Evolutionary conservation across 2,888 invertebrate genomes (phyloP), one percentile per base, ranked within the genome.

Genomic region (Chironomus tentans): DNA sequence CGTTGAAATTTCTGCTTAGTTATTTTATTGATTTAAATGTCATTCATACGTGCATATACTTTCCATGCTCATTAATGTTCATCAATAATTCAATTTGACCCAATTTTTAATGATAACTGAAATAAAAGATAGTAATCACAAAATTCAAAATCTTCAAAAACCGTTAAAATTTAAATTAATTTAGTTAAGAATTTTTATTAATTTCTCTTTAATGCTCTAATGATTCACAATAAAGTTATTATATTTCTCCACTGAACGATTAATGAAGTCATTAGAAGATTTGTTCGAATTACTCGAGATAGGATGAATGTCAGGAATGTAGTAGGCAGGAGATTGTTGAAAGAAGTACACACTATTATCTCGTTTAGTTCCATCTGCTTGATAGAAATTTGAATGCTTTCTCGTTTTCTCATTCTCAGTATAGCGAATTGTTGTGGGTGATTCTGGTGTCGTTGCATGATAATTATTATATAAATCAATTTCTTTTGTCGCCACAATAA

Each of bases 211-310:
- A 15, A 15, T 22, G 24, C 10, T 21, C 56, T 50, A 72, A 62
- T 72, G 61, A 56, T 72, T 72, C 12, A 56, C 56, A 46, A 72
- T 62, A 13, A n/a, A 24, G 21, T 22, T 18, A 28, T 72, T 61
- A 18, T 24, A 72, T 46, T 72, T 72, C 10, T 72, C 72, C 72
- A 72, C 61, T 12, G 24, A 10, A 3, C 72, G 72, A 61, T 72
- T 38, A 7, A 71, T 56, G 5, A 56, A 56, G 18, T 72, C 72
- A 38, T 71, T 71, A 10, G 62, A 24, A 10, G 38, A 1, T 38
- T 72, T 38, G 38, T 15, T 61, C 38, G 72, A n/a, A 50, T 50
- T 12, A 12, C 28, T 6, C 21, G 38, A 13, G 13, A n/a, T 28
- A 18, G 56, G 15, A 15, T 21, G 21, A 65, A 62, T n/a, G 10